Evolutionary conservation across 2,888 invertebrate species (phyloP).

Genomic region (Neuroscelio doddi): DNA sequence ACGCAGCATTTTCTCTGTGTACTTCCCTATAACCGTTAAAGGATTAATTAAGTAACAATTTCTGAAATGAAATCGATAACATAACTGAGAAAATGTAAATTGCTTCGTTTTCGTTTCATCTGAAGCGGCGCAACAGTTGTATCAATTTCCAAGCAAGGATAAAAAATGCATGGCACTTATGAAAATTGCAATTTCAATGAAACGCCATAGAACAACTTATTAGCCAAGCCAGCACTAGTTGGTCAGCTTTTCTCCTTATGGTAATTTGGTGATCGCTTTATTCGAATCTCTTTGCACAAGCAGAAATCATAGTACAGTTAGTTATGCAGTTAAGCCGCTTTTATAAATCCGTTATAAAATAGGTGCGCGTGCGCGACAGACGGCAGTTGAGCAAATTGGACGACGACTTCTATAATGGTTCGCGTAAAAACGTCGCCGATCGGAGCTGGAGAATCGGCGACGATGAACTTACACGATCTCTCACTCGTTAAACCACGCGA

Average conservation of each 20-base stretch:
- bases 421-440: slow-evolving; percentile 46
- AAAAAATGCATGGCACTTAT: too few species aligned
- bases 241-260: slow-evolving; percentile 47
- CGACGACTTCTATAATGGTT: slow-evolving; percentile 34
- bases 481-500: slow-evolving; percentile 36
- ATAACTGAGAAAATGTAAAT: too few species aligned
- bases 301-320: slow-evolving; percentile 9
- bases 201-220: background rate
- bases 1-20: too few species aligned
- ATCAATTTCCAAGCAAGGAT: too few species aligned
- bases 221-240: slow-evolving; percentile 3
- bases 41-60: too few species aligned
- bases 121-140: too few species aligned
- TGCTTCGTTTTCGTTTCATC: too few species aligned
- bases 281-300: slow-evolving; percentile 38
- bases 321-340: slow-evolving; percentile 19
- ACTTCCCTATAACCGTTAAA: too few species aligned
- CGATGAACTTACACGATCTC: slow-evolving; percentile 31
- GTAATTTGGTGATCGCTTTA: slow-evolving; percentile 50
- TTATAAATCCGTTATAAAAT: slow-evolving; percentile 24
- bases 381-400: slow-evolving; percentile 54
- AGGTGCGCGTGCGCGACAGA: slow-evolving; percentile 15
- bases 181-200: too few species aligned
- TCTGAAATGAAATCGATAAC: too few species aligned
- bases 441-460: slow-evolving; percentile 15